Base-by-base conservation (phyloP, 2,797 vertebrate species). In the Aulostomus chinensis region DNA sequence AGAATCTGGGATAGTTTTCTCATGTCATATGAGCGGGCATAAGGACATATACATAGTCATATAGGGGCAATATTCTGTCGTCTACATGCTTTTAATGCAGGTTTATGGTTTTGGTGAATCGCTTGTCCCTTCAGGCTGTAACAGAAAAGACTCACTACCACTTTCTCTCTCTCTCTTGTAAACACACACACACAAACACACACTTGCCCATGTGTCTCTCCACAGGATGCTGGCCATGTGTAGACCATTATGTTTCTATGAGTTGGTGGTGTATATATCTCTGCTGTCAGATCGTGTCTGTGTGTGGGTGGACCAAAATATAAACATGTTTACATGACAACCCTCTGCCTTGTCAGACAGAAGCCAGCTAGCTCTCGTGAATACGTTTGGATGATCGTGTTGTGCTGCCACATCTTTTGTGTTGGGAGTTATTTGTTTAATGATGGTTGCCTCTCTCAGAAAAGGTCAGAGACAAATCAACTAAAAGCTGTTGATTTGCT, bases 401-500 rank as follows among this genome's bases (percentile, higher is more conserved):
- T 18, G 9, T 12, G 1, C 29, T 32, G 30, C 32, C 39, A 29
- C 13, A 28, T 17, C 8, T 36, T 10, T 53, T 53, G 35, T 51
- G 45, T 39, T 60, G 29, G 18, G 26, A 45, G 46, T 45, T 33
- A 43, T 69, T 64, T 32, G 33, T 53, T 60, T 55, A 29, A 25
- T 12, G 2, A 16, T 25, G 14, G 35, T 20, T 0, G 15, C 24
- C 20, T 34, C 34, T 29, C 21, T 52, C 36, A 9, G 13, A 7
- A 50, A 41, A 65, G 60, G 56, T 60, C 55, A 42, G 37, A 13
- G 33, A 25, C 48, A 32, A 48, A 32, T 63, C 53, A 28, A 12
- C 42, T 18, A 21, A 50, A 40, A 45, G 39, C 49, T 14, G 38
- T 5, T 58, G 54, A 64, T 34, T n/a, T 16, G 33, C 48, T 49